Evolutionary conservation across 2,888 invertebrate genomes (phyloP).

Genomic region (Protonemura montana): DNA sequence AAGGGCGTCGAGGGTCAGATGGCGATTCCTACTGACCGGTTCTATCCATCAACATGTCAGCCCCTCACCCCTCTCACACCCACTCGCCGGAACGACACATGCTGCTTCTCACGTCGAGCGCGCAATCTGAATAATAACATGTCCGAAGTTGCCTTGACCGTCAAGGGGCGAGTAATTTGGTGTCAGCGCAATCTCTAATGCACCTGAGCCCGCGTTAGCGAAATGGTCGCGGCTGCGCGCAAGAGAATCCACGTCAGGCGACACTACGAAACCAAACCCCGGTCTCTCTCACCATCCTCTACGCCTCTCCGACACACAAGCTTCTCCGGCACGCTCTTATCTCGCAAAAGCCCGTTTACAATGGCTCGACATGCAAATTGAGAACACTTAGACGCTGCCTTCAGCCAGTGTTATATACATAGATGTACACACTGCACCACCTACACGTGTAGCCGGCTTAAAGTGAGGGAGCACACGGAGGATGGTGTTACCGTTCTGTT

Average conservation of each 20-base stretch:
- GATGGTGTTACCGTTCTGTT: not conserved
- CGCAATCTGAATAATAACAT: slow-evolving; percentile 5
- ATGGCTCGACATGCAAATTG: slow-evolving; percentile 33
- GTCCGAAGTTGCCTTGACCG: not conserved
- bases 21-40: slow-evolving; percentile 27
- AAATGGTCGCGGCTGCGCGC: not conserved
- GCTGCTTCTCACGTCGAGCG: slow-evolving; percentile 5
- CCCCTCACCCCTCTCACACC: slow-evolving; percentile 13
- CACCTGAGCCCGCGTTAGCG: not conserved
- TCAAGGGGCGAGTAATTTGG: not conserved
- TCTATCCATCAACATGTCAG: slow-evolving; percentile 23
- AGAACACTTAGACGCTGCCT: slow-evolving; percentile 20
- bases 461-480: not conserved
- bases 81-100: not conserved
- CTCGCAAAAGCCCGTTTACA: slow-evolving; percentile 21
- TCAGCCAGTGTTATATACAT: too few species aligned
- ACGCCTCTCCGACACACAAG: not conserved
- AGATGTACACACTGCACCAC: not conserved
- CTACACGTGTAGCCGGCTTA: not conserved
- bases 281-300: not conserved
- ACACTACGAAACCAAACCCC: not conserved
- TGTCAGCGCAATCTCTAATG: not conserved
- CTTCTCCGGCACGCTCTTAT: slow-evolving; percentile 15
- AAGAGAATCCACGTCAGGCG: not conserved
- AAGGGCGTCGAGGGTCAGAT: not conserved